Base-by-base conservation (phyloP, 2,888 invertebrate species). In the Pyrrhosoma nymphula region DNA sequence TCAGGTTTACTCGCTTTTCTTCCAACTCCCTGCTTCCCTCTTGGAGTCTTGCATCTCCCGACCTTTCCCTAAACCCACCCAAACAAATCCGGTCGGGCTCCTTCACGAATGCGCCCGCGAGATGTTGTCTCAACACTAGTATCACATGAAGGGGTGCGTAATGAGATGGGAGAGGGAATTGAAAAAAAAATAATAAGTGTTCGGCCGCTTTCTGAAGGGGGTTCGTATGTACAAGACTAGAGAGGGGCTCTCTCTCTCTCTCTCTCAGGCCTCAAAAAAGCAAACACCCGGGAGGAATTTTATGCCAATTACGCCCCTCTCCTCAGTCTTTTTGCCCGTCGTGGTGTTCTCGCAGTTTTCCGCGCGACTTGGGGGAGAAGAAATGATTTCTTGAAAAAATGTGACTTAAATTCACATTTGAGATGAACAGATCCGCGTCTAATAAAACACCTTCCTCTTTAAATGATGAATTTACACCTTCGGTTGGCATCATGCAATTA, bases 21-120 rank as follows among this genome's bases (percentile, higher is more conserved):
- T 91, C 30, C 18, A 4, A 20, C 69, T 69, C 82, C 82, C 30
- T 12, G 3, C 35, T 35, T 18, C 35, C 14, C 82, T 30, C 82
- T 35, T 16, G 16, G 16, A 60, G 60, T 35, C 12, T 12, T 12
- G 16, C 82, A 18, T 82, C 69, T 69, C 35, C 30, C 35, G 30
- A 35, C 18, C 82, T n/a, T 23, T 39, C 14, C n/a, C 88, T 14
- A 88, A 14, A 35, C 88, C 88, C 39, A 47, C 39, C 16, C 47
- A 26, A 35, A 35, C 82, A 82, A 69, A 60, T 12, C 82, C 35
- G 1, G 26, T 8, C 82, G 90, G 90, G 60, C n/a, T 56, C n/a
- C 56, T 90, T 60, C 60, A 56, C 90, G 90, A 56, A n/a, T 90
- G 35, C 90, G 35, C 90, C 60, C 90, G 20, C 60, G 35, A 56